phyloP scores from a whole-genome alignment of 2,113 vertebrate species.

The Erythrolamprus reginae region DNA sequence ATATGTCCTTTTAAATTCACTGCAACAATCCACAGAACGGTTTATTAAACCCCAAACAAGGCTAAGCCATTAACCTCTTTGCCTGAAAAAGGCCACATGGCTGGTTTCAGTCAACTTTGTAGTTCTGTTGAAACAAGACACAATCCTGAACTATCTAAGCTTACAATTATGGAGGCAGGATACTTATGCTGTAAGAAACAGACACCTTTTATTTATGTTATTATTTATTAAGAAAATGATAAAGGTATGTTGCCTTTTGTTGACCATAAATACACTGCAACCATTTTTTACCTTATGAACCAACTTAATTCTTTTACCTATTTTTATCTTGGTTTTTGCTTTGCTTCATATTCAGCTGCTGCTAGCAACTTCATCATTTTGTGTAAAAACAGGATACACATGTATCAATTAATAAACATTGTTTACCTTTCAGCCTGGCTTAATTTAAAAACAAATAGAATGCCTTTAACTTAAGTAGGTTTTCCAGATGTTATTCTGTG shows the following conservation, averaged over 20 bases:
- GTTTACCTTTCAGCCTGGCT: not conserved
- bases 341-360: not conserved
- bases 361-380: not conserved
- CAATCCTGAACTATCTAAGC: not conserved
- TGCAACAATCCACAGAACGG: not conserved
- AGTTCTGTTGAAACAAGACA: not conserved
- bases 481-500: not conserved
- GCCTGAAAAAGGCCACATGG: not conserved
- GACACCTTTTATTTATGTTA: not conserved
- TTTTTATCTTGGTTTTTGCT: not conserved
- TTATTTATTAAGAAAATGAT: not conserved
- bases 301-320: not conserved
- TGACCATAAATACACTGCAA: not conserved
- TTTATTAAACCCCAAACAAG: slow-evolving; percentile 4
- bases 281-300: not conserved
- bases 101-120: slow-evolving; percentile 1
- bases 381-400: not conserved
- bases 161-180: not conserved
- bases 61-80: not conserved
- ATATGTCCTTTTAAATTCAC: not conserved
- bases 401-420: not conserved
- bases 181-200: not conserved
- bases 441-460: not conserved
- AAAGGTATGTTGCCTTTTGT: not conserved
- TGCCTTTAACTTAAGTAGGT: not conserved